Evolutionary conservation across 2,888 invertebrate species (phyloP).

Genomic region (Papilio gigon): DNA sequence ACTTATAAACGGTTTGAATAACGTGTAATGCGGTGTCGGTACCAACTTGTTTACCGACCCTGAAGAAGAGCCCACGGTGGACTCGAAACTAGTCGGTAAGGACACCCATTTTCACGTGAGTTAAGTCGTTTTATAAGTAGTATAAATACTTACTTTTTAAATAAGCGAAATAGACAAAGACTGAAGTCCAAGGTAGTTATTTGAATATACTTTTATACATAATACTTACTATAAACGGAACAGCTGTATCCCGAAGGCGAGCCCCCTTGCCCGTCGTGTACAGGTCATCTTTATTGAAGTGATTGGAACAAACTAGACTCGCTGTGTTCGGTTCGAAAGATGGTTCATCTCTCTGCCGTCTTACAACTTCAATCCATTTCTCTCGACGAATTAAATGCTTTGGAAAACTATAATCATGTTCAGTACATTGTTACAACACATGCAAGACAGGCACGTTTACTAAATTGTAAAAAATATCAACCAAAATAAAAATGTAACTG

Average conservation of each 20-base stretch:
- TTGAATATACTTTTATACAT: neutral
- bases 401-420: neutral
- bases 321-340: neutral
- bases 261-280: neutral
- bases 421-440: neutral
- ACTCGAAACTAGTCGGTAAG: too few relatives aligned
- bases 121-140: too few relatives aligned
- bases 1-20: too few relatives aligned
- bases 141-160: too few relatives aligned
- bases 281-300: neutral
- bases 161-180: too few relatives aligned
- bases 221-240: slow-evolving; percentile 8
- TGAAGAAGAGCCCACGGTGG: too few relatives aligned
- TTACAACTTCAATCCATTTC: slow-evolving; percentile 8
- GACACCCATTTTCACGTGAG: too few relatives aligned
- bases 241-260: neutral
- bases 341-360: slow-evolving; percentile 2
- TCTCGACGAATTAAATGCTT: slow-evolving; percentile 4
- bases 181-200: too few relatives aligned
- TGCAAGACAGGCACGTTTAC: neutral
- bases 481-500: too few relatives aligned
- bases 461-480: too few relatives aligned
- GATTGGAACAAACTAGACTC: slow-evolving; percentile 7
- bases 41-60: too few relatives aligned
- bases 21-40: too few relatives aligned